Conservation (phyloP, 2,888 invertebrate species). For the Cheiracanthium punctorium region DNA sequence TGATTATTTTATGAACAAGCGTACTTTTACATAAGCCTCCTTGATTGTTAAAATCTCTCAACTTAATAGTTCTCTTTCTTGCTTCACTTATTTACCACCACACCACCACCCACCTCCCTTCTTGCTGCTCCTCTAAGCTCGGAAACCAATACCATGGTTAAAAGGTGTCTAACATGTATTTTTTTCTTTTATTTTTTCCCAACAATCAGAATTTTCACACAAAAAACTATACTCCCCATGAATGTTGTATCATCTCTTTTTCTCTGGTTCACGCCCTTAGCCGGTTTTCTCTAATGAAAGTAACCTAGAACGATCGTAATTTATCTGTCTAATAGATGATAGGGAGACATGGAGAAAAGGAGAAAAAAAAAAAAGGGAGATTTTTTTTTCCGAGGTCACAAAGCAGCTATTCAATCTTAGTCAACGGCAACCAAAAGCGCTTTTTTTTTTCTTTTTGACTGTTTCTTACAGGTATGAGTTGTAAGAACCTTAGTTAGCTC, state of each 20-base stretch:
- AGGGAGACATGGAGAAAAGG: conserved; percentile 26
- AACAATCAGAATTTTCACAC: conserved; percentile 22
- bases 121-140: neutral
- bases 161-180: conserved; percentile 1
- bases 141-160: neutral
- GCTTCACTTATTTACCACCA: neutral
- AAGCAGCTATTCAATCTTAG: conserved; percentile 68
- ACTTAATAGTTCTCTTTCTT: neutral
- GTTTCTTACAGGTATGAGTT: conserved; percentile 9
- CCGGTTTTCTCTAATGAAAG: conserved; percentile 36
- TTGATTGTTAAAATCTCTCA: neutral
- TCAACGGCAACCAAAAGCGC: conserved; percentile 53
- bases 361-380: too few relatives aligned
- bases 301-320: conserved; percentile 52
- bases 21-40: neutral
- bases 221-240: conserved; percentile 18
- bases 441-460: conserved; percentile 23
- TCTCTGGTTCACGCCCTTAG: conserved; percentile 47
- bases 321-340: conserved; percentile 67
- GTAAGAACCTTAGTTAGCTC: neutral
- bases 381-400: conserved; percentile 62
- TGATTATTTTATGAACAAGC: neutral
- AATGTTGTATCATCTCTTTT: conserved; percentile 39
- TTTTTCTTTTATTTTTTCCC: neutral
- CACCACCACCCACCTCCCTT: neutral